Percentiles rank a stretch among this genome's conserved stretches.
These are phyloP conservation scores for Pithys albifrons DNA, from an alignment of 2,113 vertebrate genomes.

Conservation along the genomic window DNA sequence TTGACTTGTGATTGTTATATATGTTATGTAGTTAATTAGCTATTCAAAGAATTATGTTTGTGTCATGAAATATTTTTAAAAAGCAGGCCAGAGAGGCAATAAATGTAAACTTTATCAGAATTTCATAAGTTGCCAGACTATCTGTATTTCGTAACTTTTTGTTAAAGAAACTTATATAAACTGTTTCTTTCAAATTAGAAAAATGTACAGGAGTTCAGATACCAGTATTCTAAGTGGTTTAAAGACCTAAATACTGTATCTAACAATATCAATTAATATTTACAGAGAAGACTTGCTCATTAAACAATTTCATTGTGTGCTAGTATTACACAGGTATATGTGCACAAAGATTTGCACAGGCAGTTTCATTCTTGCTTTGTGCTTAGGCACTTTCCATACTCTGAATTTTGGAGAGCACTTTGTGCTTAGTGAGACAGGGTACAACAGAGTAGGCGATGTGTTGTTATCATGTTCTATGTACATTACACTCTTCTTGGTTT, in stretches of 20 bases:
- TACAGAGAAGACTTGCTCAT: neutral
- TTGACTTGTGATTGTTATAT: neutral
- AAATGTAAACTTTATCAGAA: neutral
- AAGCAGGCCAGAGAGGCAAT: neutral
- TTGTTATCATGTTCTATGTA: neutral
- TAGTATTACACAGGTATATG: neutral
- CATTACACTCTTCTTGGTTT: neutral
- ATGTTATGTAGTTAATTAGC: neutral
- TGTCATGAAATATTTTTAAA: neutral
- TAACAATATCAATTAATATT: neutral
- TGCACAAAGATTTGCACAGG: neutral
- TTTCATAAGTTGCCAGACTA: neutral
- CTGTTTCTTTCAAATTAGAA: neutral
- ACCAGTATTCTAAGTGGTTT: neutral
- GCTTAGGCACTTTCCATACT: neutral
- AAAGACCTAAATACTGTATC: neutral
- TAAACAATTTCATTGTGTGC: neutral
- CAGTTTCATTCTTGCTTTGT: neutral
- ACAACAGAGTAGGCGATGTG: neutral
- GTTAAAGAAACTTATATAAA: neutral
- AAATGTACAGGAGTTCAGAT: neutral
- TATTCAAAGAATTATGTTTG: neutral
- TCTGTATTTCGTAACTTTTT: neutral
- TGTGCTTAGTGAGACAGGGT: neutral
- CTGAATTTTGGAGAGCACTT: neutral